Conservation (phyloP, 2,888 invertebrate species). For the Zaprionus lineosus region DNA sequence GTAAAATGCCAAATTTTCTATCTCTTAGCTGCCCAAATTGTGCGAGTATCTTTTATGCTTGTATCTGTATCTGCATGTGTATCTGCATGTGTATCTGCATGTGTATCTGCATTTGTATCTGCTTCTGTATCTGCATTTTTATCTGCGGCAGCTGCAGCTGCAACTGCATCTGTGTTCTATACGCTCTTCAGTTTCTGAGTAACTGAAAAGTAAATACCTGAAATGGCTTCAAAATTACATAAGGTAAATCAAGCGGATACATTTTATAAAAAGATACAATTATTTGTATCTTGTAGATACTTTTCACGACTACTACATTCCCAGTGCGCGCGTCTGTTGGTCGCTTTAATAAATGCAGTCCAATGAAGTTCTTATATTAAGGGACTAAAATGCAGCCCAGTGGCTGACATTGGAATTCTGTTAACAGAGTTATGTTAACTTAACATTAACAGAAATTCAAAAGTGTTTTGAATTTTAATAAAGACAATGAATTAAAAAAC, state of each 20-base stretch:
- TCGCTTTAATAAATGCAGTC: too few relatives aligned
- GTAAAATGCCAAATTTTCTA: conserved; percentile 70
- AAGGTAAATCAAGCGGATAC: conserved; percentile 9
- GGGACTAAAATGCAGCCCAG: too few relatives aligned
- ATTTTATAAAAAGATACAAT: too few relatives aligned
- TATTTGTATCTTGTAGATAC: too few relatives aligned
- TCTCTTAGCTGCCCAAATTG: conserved; percentile 3
- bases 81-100: conserved; percentile 7
- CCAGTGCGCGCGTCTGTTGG: too few relatives aligned
- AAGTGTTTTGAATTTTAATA: too few relatives aligned
- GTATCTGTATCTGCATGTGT: not conserved
- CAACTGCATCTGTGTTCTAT: conserved; percentile 5
- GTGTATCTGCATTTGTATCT: not conserved
- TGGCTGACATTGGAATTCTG: too few relatives aligned
- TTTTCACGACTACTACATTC: too few relatives aligned
- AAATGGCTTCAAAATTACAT: conserved; percentile 37
- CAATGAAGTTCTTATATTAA: too few relatives aligned
- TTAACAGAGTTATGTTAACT: too few relatives aligned
- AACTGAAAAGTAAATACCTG: conserved; percentile 21
- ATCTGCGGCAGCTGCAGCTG: conserved; percentile 1
- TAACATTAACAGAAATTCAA: too few relatives aligned
- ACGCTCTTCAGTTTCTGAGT: conserved; percentile 16
- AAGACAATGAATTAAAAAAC: too few relatives aligned
- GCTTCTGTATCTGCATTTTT: not conserved
- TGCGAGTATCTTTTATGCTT: not conserved